These are phyloP conservation scores for Diploptera punctata DNA, from an alignment of 2,888 invertebrate species.

Conservation along the genomic window DNA sequence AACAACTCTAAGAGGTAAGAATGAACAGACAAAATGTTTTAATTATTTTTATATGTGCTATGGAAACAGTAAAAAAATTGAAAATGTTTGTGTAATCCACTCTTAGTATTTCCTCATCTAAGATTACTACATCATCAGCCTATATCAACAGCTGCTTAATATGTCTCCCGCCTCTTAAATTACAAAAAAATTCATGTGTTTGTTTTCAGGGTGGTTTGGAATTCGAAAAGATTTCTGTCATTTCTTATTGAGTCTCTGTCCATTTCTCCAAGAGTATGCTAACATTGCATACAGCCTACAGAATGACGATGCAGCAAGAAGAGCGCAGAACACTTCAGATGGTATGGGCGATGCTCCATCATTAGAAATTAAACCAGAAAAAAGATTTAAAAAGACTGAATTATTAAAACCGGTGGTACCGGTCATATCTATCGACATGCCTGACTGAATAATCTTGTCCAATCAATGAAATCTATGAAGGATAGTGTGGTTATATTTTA, in stretches of 20 bases:
- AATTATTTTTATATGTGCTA: too few species aligned
- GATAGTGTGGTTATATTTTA: too few species aligned
- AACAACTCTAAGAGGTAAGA: too few species aligned
- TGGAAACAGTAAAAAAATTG: too few species aligned
- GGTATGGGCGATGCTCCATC: conserved; percentile 57
- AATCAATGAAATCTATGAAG: too few species aligned
- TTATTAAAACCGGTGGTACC: conserved; percentile 86
- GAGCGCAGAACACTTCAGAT: conserved; percentile 50
- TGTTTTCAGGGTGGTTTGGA: conserved; percentile 93
- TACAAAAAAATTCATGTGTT: too few species aligned
- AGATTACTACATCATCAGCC: too few species aligned
- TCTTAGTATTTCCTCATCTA: too few species aligned
- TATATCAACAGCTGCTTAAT: too few species aligned
- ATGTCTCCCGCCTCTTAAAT: too few species aligned
- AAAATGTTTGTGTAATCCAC: too few species aligned
- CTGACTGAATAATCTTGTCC: conserved; percentile 87
- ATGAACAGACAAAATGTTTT: too few species aligned
- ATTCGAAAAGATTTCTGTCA: conserved; percentile 97
- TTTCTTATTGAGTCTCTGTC: conserved; percentile 93
- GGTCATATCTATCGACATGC: conserved; percentile 88
- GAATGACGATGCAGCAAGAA: conserved; percentile 52
- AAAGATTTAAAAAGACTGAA: conserved; percentile 77
- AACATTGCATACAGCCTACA: conserved; percentile 94
- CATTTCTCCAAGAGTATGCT: conserved; percentile 96
- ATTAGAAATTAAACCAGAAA: conserved; percentile 68